These are phyloP conservation scores for Gymnothorax reevesii DNA, from an alignment of 2,797 vertebrate genomes.

Conservation along the genomic window DNA sequence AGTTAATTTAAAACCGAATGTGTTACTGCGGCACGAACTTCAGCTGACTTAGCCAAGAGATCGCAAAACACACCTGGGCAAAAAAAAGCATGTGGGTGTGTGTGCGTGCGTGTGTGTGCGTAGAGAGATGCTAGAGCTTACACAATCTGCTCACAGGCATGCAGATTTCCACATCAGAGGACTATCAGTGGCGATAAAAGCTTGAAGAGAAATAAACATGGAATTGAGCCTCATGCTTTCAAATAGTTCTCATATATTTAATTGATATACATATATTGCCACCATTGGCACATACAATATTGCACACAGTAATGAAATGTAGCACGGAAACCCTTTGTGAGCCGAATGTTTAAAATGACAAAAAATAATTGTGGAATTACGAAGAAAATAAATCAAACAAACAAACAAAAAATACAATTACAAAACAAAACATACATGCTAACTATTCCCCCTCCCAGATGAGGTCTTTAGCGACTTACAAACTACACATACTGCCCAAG, in stretches of 20 bases:
- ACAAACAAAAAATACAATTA: slow-evolving; percentile 41
- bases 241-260: slow-evolving; percentile 83
- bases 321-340: slow-evolving; percentile 72
- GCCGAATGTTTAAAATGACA: slow-evolving; percentile 75
- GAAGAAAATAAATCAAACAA: slow-evolving; percentile 56
- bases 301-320: slow-evolving; percentile 75
- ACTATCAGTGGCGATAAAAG: slow-evolving; percentile 74
- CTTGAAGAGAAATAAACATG: slow-evolving; percentile 75
- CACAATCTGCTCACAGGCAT: slow-evolving; percentile 37
- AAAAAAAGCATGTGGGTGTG: slow-evolving; percentile 56
- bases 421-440: slow-evolving; percentile 62
- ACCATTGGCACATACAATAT: slow-evolving; percentile 73
- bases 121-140: slow-evolving; percentile 56
- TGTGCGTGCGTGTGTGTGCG: slow-evolving; percentile 12
- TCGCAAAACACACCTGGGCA: slow-evolving; percentile 63
- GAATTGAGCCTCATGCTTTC: slow-evolving; percentile 81
- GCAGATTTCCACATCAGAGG: slow-evolving; percentile 55
- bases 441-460: slow-evolving; percentile 66
- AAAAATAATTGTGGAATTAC: slow-evolving; percentile 71
- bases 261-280: slow-evolving; percentile 70
- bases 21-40: slow-evolving; percentile 32
- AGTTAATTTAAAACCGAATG: no score
- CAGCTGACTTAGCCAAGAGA: slow-evolving; percentile 57
- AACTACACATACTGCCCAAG: slow-evolving; percentile 67
- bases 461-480: slow-evolving; percentile 66